Evolutionary conservation across 1,140 invertebrate species (phyloP).

Genomic region (Cataglyphis hispanica): DNA sequence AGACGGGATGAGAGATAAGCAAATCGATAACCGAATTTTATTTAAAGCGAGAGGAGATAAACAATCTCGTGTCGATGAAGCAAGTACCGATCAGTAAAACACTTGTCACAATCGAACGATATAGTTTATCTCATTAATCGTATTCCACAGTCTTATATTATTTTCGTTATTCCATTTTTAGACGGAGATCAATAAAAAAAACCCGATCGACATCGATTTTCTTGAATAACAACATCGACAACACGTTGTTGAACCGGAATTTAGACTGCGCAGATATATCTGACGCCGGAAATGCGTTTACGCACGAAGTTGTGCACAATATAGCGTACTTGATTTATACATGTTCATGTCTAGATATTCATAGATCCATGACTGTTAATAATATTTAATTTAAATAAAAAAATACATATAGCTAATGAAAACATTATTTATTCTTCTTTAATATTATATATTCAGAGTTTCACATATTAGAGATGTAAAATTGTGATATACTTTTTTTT

Average conservation of each 20-base stretch:
- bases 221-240: too few species aligned
- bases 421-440: too few species aligned
- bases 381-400: too few species aligned
- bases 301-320: background rate
- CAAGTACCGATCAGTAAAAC: slow-evolving; percentile 1
- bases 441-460: too few species aligned
- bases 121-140: background rate
- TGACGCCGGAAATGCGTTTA: background rate
- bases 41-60: slow-evolving; percentile 9
- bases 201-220: background rate
- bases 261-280: too few species aligned
- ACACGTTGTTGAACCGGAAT: too few species aligned
- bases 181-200: background rate
- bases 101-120: background rate
- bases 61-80: background rate
- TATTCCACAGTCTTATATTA: background rate
- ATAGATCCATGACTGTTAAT: background rate
- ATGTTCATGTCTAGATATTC: background rate
- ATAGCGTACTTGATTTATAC: background rate
- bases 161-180: background rate
- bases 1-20: background rate
- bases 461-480: too few species aligned
- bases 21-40: background rate
- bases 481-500: too few species aligned
- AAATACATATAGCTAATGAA: too few species aligned